Conservation (phyloP, 2,113 vertebrate species). For the Edolisoma coerulescens region DNA sequence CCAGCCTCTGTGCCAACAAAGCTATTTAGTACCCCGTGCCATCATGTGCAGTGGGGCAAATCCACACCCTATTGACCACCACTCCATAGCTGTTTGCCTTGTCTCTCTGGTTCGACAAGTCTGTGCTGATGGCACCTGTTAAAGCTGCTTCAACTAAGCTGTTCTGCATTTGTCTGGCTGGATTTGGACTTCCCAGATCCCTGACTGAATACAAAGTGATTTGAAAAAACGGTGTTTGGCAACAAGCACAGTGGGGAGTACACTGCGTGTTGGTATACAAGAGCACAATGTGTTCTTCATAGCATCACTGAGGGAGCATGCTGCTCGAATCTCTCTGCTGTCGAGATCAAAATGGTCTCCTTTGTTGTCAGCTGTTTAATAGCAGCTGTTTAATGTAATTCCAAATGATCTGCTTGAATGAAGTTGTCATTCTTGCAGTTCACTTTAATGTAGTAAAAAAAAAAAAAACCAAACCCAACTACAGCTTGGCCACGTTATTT, state of each 20-base stretch:
- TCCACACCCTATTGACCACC: slow-evolving; percentile 45
- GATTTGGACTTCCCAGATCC: slow-evolving; percentile 74
- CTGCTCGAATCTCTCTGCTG: slow-evolving; percentile 50
- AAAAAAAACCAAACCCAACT: not conserved
- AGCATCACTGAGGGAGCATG: slow-evolving; percentile 56
- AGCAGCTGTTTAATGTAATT: slow-evolving; percentile 78
- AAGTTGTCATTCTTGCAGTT: slow-evolving; percentile 73
- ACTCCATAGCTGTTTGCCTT: slow-evolving; percentile 48
- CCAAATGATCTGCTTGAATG: slow-evolving; percentile 75
- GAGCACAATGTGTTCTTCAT: slow-evolving; percentile 67
- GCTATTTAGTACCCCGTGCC: not conserved
- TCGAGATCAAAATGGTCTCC: slow-evolving; percentile 66
- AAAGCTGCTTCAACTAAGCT: slow-evolving; percentile 77
- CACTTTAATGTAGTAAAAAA: slow-evolving; percentile 67
- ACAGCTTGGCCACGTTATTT: not conserved
- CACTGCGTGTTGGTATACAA: slow-evolving; percentile 69
- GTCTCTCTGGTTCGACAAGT: slow-evolving; percentile 67
- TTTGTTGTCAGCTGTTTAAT: slow-evolving; percentile 73
- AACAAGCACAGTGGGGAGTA: slow-evolving; percentile 73
- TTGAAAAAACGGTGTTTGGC: slow-evolving; percentile 74
- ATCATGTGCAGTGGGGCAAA: slow-evolving; percentile 12
- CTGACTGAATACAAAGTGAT: slow-evolving; percentile 74
- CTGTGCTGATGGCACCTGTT: slow-evolving; percentile 72
- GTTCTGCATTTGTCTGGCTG: slow-evolving; percentile 77
- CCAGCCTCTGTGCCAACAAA: not conserved